phyloP scores from a whole-genome alignment of 2,888 invertebrate genomes.

The Plebejus melissa region DNA sequence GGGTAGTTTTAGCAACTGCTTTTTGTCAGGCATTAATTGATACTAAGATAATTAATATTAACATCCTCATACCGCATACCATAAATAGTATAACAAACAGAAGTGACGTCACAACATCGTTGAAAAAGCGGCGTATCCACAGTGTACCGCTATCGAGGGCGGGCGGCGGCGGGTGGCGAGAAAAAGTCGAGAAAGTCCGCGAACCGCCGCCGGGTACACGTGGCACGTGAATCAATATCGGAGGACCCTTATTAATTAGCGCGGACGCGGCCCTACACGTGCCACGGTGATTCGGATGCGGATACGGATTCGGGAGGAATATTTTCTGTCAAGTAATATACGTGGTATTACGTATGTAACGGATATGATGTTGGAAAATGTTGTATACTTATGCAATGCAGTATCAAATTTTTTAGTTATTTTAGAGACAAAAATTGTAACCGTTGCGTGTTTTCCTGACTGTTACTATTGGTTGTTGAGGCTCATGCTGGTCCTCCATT shows the following conservation, averaged over 20 bases:
- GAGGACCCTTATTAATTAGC: constrained; percentile 78
- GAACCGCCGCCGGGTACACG: constrained; percentile 46
- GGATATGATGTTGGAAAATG: too few species aligned
- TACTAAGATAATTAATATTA: too few species aligned
- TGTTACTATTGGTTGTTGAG: too few species aligned
- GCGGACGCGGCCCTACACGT: constrained; percentile 58
- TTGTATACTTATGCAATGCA: too few species aligned
- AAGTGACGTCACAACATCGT: background rate
- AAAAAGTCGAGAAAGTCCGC: constrained; percentile 23
- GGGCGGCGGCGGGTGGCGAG: background rate
- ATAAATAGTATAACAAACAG: background rate
- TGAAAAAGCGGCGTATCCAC: background rate
- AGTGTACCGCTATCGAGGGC: constrained; percentile 6
- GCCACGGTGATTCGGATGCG: background rate
- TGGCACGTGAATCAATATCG: constrained; percentile 75
- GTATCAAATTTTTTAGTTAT: too few species aligned
- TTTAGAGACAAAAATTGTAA: too few species aligned
- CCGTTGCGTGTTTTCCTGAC: too few species aligned
- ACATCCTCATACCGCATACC: background rate
- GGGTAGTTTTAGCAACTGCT: too few species aligned
- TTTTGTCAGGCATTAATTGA: too few species aligned
- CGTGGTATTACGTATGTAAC: background rate
- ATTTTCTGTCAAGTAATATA: too few species aligned
- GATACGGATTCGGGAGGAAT: background rate
- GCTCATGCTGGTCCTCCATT: too few species aligned